These are phyloP conservation scores for Astur gentilis DNA, from an alignment of 2,113 vertebrate genomes.

Conservation along the genomic window DNA sequence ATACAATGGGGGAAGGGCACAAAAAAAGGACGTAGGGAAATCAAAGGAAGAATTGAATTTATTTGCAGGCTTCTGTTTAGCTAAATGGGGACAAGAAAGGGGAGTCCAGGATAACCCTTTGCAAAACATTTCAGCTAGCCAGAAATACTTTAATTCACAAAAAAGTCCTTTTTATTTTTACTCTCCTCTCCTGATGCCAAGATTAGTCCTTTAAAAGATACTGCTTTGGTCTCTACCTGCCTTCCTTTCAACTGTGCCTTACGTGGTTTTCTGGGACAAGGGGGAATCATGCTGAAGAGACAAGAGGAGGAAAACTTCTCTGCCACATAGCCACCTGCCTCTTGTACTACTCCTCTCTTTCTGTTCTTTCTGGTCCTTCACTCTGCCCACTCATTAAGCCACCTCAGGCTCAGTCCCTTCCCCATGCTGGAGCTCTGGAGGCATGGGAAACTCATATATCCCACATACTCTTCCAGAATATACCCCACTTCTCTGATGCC, in stretches of 20 bases:
- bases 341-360: not conserved
- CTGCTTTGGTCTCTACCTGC: not conserved
- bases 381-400: not conserved
- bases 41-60: not conserved
- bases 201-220: not conserved
- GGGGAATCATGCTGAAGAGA: not conserved
- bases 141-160: not conserved
- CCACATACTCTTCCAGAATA: not conserved
- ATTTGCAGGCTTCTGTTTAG: not conserved
- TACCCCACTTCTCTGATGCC: rapidly evolving
- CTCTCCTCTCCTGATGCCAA: not conserved
- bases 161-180: not conserved
- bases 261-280: not conserved
- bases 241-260: not conserved
- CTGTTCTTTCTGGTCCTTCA: not conserved
- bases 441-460: not conserved
- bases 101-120: not conserved
- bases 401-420: not conserved
- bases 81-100: not conserved
- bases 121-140: not conserved
- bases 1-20: not conserved
- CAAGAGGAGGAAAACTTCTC: not conserved
- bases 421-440: not conserved
- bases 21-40: not conserved
- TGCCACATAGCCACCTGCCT: not conserved